phyloP scores from a whole-genome alignment of 1,140 invertebrate species.

The Drosophila arawakana region DNA sequence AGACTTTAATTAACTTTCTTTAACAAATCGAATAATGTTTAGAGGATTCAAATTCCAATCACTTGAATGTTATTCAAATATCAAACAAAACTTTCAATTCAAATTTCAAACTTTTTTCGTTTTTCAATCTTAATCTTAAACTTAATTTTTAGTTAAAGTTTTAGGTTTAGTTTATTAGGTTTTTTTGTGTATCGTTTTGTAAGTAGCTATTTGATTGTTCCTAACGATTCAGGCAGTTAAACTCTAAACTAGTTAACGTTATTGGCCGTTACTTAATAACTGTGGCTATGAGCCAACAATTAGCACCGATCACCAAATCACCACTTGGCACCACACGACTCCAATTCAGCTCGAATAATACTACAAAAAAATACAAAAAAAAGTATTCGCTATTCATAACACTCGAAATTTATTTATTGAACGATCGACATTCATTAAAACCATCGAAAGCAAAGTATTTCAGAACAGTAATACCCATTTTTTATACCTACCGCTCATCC shows the following conservation, averaged over 20 bases:
- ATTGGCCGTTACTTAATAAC: conserved; percentile 75
- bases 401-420: conserved; percentile 70
- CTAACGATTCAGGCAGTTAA: conserved; percentile 74
- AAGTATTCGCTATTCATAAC: conserved; percentile 61
- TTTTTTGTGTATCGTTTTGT: conserved; percentile 35
- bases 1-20: conserved; percentile 64
- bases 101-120: background rate
- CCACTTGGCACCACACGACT: conserved; percentile 11
- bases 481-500: conserved; percentile 11
- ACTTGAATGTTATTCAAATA: too few relatives aligned
- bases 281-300: conserved; percentile 32
- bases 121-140: conserved; percentile 23
- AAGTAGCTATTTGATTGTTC: conserved; percentile 74
- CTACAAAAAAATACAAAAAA: conserved; percentile 20
- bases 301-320: background rate
- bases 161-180: too few relatives aligned
- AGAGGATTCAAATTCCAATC: conserved; percentile 31
- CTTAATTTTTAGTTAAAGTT: conserved; percentile 25
- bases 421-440: conserved; percentile 38
- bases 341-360: conserved; percentile 13
- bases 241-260: conserved; percentile 68
- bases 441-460: conserved; percentile 58
- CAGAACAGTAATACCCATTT: conserved; percentile 44
- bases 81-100: background rate
- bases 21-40: conserved; percentile 57